phyloP scores from a whole-genome alignment of 2,113 vertebrate genomes.

The Oryzias curvinotus region DNA sequence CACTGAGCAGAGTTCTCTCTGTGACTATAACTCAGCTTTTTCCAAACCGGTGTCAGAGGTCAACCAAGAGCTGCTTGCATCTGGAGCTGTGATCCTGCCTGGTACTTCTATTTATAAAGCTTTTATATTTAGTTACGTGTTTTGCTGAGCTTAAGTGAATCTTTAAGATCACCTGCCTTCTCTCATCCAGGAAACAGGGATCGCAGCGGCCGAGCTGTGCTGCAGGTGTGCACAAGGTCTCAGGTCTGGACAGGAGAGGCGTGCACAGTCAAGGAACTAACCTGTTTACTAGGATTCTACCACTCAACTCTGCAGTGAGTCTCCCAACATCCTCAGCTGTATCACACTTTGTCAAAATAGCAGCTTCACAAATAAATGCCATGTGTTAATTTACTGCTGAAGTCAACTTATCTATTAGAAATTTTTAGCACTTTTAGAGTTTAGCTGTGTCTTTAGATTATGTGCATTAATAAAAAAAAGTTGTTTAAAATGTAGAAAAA shows the following conservation, averaged over 20 bases:
- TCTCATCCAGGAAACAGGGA: slow-evolving; percentile 79
- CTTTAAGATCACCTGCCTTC: slow-evolving; percentile 4
- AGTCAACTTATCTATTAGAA: not conserved
- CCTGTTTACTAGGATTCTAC: slow-evolving; percentile 78
- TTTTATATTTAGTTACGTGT: too few species aligned
- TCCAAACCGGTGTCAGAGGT: slow-evolving; percentile 71
- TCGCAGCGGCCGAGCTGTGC: slow-evolving; percentile 76
- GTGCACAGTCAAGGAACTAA: slow-evolving; percentile 69
- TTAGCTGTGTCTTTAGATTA: not conserved
- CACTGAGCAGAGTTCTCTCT: slow-evolving; percentile 21
- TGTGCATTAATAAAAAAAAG: too few species aligned
- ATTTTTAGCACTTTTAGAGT: not conserved
- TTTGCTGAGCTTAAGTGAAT: not conserved
- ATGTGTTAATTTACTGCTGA: not conserved
- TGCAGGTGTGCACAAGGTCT: slow-evolving; percentile 79
- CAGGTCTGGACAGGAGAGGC: slow-evolving; percentile 73
- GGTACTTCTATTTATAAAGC: slow-evolving; percentile 58
- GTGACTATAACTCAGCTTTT: slow-evolving; percentile 26
- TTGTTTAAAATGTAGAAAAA: too few species aligned
- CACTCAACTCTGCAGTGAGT: slow-evolving; percentile 78
- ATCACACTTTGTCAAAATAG: not conserved
- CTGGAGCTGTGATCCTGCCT: slow-evolving; percentile 74
- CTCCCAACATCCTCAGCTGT: not conserved
- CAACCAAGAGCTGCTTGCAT: slow-evolving; percentile 77
- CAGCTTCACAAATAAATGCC: not conserved